phyloP scores from a whole-genome alignment of 2,797 vertebrate species.

The Melanotaenia pygmaea region DNA sequence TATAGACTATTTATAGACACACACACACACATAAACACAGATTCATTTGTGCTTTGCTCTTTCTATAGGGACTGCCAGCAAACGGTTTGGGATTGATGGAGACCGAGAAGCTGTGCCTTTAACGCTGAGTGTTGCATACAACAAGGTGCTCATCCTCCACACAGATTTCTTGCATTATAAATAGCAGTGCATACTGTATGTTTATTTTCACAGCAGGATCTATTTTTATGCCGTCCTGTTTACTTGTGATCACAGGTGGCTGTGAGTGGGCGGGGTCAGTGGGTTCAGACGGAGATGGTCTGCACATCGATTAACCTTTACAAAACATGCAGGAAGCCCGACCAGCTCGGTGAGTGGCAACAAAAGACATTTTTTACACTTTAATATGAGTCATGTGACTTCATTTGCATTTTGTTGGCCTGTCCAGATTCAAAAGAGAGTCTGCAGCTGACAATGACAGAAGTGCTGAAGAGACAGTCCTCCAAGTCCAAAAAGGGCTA shows the following conservation, averaged over 20 bases:
- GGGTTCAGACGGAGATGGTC: constrained; percentile 85
- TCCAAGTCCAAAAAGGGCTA: constrained; percentile 92
- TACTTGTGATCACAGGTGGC: constrained; percentile 80
- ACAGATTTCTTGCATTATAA: not conserved
- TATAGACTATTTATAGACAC: not conserved
- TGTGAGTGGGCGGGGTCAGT: constrained; percentile 90
- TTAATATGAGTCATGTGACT: not conserved
- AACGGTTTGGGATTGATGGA: constrained; percentile 93
- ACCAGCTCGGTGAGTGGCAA: constrained; percentile 84
- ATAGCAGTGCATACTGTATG: not conserved
- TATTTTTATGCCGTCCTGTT: constrained; percentile 10
- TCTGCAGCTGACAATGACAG: constrained; percentile 88
- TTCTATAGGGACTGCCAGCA: constrained; percentile 89
- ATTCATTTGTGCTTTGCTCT: constrained; percentile 19
- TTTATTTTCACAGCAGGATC: not conserved
- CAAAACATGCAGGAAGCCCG: constrained; percentile 87
- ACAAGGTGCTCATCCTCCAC: constrained; percentile 83
- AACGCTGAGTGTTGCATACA: constrained; percentile 90
- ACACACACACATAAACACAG: not conserved
- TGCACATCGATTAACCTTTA: constrained; percentile 91
- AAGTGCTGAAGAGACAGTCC: constrained; percentile 92
- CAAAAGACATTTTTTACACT: not conserved
- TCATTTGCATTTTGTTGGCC: not conserved
- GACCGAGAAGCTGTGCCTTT: constrained; percentile 93
- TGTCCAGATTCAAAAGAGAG: constrained; percentile 86